Conservation (phyloP, 2,888 invertebrate species). For the Orthonevra nobilis region DNA sequence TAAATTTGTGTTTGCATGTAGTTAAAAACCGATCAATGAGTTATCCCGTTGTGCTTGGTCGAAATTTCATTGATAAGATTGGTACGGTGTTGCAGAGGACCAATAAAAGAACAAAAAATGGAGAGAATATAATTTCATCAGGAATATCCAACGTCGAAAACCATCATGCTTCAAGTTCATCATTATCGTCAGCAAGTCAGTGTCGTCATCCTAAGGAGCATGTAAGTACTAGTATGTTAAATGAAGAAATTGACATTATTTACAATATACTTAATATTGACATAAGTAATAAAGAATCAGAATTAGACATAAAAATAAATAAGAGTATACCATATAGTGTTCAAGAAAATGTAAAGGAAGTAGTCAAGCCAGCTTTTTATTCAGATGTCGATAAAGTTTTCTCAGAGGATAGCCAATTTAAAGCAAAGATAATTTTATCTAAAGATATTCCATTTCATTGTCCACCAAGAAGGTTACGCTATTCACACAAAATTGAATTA, state of each 20-base stretch:
- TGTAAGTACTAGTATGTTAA: conserved; percentile 24
- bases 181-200: conserved; percentile 1
- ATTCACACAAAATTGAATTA: conserved; percentile 36
- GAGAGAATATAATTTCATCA: conserved; percentile 3
- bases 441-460: conserved; percentile 46
- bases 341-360: not conserved
- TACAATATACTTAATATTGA: conserved; percentile 47
- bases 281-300: conserved; percentile 3
- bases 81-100: no score
- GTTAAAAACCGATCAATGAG: conserved; percentile 51
- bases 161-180: not conserved
- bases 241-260: conserved; percentile 11
- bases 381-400: not conserved
- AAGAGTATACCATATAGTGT: conserved; percentile 1
- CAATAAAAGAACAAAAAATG: conserved; percentile 3
- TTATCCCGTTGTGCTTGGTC: conserved; percentile 49
- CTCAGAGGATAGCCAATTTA: conserved; percentile 1
- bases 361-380: conserved; percentile 27
- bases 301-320: conserved; percentile 30
- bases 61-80: conserved; percentile 44
- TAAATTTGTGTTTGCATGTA: conserved; percentile 37
- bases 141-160: not conserved
- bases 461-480: conserved; percentile 33
- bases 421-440: conserved; percentile 37
- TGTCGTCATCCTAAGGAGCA: conserved; percentile 7